Percentiles rank a stretch among this genome's conserved stretches.
Evolutionary conservation across 2,797 vertebrate species (phyloP).

Genomic region (Naso thynnoides): DNA sequence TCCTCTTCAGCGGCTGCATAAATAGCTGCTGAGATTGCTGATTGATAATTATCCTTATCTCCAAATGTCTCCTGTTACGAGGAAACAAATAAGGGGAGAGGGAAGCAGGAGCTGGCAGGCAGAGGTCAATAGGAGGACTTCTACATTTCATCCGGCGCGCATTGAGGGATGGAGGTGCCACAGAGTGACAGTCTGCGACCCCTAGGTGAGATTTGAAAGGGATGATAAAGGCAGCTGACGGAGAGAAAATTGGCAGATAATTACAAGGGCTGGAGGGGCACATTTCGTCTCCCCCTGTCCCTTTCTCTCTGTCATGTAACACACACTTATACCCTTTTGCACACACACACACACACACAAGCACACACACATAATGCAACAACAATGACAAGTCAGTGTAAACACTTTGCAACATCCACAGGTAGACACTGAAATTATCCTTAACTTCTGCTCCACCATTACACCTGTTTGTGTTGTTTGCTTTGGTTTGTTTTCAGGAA

Average conservation of each 20-base stretch:
- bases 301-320: conserved; percentile 66
- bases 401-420: conserved; percentile 51
- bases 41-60: conserved; percentile 85
- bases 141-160: conserved; percentile 80
- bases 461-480: conserved; percentile 28
- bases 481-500: conserved; percentile 31
- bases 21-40: conserved; percentile 80
- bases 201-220: conserved; percentile 82
- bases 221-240: conserved; percentile 83
- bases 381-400: conserved; percentile 44
- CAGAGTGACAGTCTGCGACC: conserved; percentile 75
- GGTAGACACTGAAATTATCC: conserved; percentile 57
- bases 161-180: conserved; percentile 76
- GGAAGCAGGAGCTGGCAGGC: conserved; percentile 67
- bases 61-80: conserved; percentile 79
- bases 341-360: background rate
- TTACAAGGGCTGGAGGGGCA: conserved; percentile 81
- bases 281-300: conserved; percentile 72
- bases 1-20: conserved; percentile 65
- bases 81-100: conserved; percentile 78
- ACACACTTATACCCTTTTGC: conserved; percentile 40
- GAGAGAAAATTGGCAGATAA: conserved; percentile 85
- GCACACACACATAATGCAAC: conserved; percentile 45
- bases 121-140: conserved; percentile 83
- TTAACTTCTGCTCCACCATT: conserved; percentile 35